Percentiles rank a stretch among this genome's conserved stretches.
phyloP scores from a whole-genome alignment of 2,113 vertebrate species.

The Indicator indicator region DNA sequence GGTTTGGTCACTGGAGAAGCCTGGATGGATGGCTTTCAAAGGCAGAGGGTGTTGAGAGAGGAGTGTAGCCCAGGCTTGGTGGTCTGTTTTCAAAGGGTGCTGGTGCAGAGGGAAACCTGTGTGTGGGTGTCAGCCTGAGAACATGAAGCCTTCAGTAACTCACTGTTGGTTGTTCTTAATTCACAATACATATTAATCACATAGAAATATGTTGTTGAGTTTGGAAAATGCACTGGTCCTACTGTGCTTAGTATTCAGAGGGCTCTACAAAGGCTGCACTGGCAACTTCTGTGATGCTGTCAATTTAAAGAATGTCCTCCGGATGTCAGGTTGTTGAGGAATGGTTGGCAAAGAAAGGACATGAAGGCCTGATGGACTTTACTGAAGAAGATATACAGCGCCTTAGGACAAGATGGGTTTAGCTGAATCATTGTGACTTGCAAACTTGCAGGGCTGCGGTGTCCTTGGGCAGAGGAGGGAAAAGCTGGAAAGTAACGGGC shows the following conservation, averaged over 20 bases:
- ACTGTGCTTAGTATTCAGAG: not conserved
- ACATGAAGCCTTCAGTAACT: not conserved
- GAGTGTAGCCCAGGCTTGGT: not conserved
- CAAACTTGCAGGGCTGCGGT: no score
- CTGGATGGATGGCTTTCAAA: not conserved
- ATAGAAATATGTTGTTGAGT: not conserved
- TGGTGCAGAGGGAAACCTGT: not conserved
- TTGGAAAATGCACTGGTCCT: not conserved
- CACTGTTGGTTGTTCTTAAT: not conserved
- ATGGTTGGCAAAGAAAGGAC: no score
- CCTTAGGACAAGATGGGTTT: no score
- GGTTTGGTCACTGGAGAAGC: not conserved
- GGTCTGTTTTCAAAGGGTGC: not conserved
- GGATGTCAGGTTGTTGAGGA: no score
- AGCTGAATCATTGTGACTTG: no score
- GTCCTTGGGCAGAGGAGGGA: no score
- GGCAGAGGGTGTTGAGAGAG: not conserved
- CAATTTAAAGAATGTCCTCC: not conserved
- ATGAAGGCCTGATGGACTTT: no score
- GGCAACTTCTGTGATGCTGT: constrained; percentile 14
- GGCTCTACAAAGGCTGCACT: constrained; percentile 14
- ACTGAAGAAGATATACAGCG: no score
- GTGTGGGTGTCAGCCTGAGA: not conserved
- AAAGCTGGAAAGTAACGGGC: no score
- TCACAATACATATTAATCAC: not conserved